phyloP scores from a whole-genome alignment of 2,797 vertebrate species.

The Brotula barbata region DNA sequence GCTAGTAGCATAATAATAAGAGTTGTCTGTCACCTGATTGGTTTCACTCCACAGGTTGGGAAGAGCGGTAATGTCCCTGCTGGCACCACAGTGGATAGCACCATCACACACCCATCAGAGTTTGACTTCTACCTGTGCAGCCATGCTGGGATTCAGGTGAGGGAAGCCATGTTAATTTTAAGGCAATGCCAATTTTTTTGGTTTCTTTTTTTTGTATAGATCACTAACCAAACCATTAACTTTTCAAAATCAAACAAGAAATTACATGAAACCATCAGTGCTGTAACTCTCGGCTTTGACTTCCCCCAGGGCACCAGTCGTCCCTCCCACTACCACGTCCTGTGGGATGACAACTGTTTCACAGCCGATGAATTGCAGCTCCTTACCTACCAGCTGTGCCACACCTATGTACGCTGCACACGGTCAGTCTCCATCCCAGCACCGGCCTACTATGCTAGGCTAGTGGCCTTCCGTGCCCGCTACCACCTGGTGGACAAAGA shows the following conservation, averaged over 20 bases:
- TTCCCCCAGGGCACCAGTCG: conserved; percentile 93
- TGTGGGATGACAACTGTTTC: conserved; percentile 99
- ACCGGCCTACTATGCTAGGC: conserved; percentile 94
- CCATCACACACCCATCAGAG: conserved; percentile 98
- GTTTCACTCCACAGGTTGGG: conserved; percentile 83
- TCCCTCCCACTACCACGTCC: conserved; percentile 97
- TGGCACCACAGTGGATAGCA: conserved; percentile 98
- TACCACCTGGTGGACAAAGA: conserved; percentile 99
- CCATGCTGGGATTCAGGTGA: conserved; percentile 99
- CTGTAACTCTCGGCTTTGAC: too few relatives aligned
- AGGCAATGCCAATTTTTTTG: too few relatives aligned
- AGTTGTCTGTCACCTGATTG: neutral
- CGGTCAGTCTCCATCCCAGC: conserved; percentile 98
- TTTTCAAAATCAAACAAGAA: too few relatives aligned
- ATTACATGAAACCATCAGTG: neutral
- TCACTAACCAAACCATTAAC: too few relatives aligned
- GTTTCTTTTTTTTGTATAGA: too few relatives aligned
- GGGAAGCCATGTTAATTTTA: neutral
- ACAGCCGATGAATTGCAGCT: conserved; percentile 97
- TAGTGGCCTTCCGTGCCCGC: conserved; percentile 95
- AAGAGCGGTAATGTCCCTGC: conserved; percentile 99
- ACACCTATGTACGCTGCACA: conserved; percentile 97
- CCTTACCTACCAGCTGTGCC: conserved; percentile 97
- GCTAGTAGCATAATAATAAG: neutral
- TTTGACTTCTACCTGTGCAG: conserved; percentile 99